Evolutionary conservation across 37 sponge, comb jelly and placozoan genomes (phyloP), one percentile per base, ranked within the genome.

Genomic region (Hexactinellida sp.): DNA sequence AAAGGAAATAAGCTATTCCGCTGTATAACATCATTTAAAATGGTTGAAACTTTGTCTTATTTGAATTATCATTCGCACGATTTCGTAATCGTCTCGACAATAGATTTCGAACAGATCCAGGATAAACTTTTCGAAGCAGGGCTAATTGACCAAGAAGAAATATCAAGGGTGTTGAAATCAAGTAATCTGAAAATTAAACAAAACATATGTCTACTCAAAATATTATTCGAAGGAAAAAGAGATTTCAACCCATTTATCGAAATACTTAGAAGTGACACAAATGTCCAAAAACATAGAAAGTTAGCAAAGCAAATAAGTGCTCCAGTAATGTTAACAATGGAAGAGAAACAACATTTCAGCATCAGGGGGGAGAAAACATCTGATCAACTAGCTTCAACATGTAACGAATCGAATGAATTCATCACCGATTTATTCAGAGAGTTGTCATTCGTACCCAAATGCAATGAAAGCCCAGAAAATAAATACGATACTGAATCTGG

Each of bases 221-320:
- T 63, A 63, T 63, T 63, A n/a, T 63, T 63, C 13, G 76, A 63
- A 63, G 76, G 19, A 63, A 63, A n/a, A n/a, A 63, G 13, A 63
- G 76, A 63, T 63, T 63, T 63, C 76, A n/a, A 7, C 34, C 76
- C 76, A 7, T 63, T 63, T 23, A 25, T 63, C 3, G 76, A 63
- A 63, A 63, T 63, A 32, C 76, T 63, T 63, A 10, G 13, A 63
- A n/a, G 34, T 7, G 76, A 63, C 30, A 28, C 25, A 28, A 63
- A 10, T 63, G 3, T 28, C 3, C 21, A 3, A n/a, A 10, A 63
- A 63, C 76, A 63, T n/a, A n/a, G 3, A 28, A 63, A 63, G 13
- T 7, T 63, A 63, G 76, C 76, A 7, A n/a, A 63, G 13, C 76
- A n/a, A 23, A 63, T 63, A 7, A n/a, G 76, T 63, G 76, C 21